These are phyloP conservation scores for Sitta carolinensis DNA, from an alignment of 2,797 vertebrate species.

Conservation along the genomic window DNA sequence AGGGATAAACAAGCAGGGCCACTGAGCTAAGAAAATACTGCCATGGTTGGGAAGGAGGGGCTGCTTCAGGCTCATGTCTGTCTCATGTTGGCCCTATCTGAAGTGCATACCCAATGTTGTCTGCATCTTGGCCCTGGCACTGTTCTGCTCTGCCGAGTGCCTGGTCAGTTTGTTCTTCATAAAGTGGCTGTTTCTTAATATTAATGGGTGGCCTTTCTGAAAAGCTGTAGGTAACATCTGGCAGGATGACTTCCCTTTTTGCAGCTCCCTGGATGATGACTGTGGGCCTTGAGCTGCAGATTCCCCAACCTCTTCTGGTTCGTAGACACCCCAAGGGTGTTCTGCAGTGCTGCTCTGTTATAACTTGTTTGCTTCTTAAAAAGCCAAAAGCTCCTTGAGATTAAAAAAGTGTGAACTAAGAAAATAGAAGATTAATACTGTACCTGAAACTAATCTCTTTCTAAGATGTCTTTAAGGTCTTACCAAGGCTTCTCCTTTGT, in stretches of 20 bases:
- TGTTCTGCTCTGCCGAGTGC: not conserved
- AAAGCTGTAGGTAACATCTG: not conserved
- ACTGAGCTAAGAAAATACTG: not conserved
- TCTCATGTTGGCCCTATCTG: not conserved
- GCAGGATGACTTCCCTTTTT: not conserved
- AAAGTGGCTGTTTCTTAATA: not conserved
- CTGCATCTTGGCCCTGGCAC: not conserved
- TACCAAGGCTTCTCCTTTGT: not conserved
- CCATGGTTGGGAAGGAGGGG: not conserved
- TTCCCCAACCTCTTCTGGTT: slow-evolving; percentile 16
- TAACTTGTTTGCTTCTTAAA: not conserved
- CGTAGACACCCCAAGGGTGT: not conserved
- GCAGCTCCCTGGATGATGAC: not conserved
- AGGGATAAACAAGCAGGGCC: not conserved
- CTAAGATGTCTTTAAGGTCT: not conserved
- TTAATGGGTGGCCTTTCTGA: not conserved
- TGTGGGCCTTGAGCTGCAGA: not conserved
- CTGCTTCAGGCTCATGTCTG: not conserved
- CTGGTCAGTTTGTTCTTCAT: not conserved
- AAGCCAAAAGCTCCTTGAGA: not conserved
- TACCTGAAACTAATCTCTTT: not conserved
- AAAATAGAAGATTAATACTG: not conserved
- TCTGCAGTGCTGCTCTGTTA: not conserved
- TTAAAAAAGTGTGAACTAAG: not conserved
- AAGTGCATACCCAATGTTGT: not conserved